These are phyloP conservation scores for Spodoptera littoralis DNA, from an alignment of 2,888 invertebrate genomes.

Conservation along the genomic window DNA sequence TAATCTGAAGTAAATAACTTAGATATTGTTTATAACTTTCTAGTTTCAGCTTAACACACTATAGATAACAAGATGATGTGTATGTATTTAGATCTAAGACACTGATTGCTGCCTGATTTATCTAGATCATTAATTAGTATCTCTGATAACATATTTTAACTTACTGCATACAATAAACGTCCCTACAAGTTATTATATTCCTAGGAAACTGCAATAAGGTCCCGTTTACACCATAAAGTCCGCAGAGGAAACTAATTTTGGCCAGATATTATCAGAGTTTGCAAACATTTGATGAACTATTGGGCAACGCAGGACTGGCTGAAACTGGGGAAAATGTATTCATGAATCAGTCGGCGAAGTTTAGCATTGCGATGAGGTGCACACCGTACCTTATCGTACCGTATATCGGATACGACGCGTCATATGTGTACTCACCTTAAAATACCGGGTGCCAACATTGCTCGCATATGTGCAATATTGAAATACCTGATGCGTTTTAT, in stretches of 20 bases:
- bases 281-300: slow-evolving; percentile 31
- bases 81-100: too few species aligned
- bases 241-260: not conserved
- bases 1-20: too few species aligned
- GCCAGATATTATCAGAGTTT: slow-evolving; percentile 35
- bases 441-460: slow-evolving; percentile 18
- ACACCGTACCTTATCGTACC: not conserved
- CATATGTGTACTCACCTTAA: slow-evolving; percentile 27
- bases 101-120: too few species aligned
- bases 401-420: not conserved
- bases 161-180: not conserved
- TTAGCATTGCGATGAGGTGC: slow-evolving; percentile 43
- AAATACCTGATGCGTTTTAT: slow-evolving; percentile 22
- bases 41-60: too few species aligned
- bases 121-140: too few species aligned
- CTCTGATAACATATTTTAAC: not conserved
- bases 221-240: too few species aligned
- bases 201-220: not conserved
- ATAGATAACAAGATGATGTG: too few species aligned
- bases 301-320: slow-evolving; percentile 10
- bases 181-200: too few species aligned
- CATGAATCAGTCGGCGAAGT: slow-evolving; percentile 34
- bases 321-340: slow-evolving; percentile 39
- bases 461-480: slow-evolving; percentile 24
- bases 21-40: too few species aligned